These are phyloP conservation scores for Aproaerema taeniolella DNA, from an alignment of 2,888 invertebrate genomes.

Conservation along the genomic window DNA sequence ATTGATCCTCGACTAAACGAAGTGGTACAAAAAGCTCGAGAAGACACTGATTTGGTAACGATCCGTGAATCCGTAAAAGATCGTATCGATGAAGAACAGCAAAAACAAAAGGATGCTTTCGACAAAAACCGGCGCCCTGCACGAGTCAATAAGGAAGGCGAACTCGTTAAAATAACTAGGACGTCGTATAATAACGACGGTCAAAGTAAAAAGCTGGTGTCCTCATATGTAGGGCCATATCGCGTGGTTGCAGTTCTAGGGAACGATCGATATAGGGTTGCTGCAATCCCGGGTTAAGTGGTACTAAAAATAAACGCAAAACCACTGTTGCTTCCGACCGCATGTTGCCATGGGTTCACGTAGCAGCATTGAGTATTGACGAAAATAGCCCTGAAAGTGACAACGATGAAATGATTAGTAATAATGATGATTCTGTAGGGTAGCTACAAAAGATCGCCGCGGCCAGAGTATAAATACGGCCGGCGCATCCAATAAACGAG, in stretches of 20 bases:
- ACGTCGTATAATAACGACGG: conserved; percentile 21
- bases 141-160: conserved; percentile 16
- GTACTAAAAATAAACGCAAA: conserved; percentile 10
- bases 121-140: conserved; percentile 19
- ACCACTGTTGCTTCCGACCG: conserved; percentile 13
- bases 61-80: conserved; percentile 12
- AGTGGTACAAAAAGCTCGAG: conserved; percentile 1
- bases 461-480: no score
- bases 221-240: conserved; percentile 14
- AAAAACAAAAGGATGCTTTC: conserved; percentile 18
- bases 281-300: conserved; percentile 12
- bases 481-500: no score
- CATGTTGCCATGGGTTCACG: conserved; percentile 15
- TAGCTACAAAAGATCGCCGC: no score
- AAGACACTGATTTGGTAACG: neutral
- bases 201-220: conserved; percentile 23
- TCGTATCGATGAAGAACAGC: conserved; percentile 14
- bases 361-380: no score
- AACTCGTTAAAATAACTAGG: conserved; percentile 23
- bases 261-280: conserved; percentile 14
- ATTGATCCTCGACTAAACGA: conserved; percentile 6
- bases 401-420: no score
- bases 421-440: no score
- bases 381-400: no score
- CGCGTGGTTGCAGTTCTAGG: conserved; percentile 11